Base-by-base conservation (phyloP, 1,140 invertebrate species). In the Sycophila sp. region DNA sequence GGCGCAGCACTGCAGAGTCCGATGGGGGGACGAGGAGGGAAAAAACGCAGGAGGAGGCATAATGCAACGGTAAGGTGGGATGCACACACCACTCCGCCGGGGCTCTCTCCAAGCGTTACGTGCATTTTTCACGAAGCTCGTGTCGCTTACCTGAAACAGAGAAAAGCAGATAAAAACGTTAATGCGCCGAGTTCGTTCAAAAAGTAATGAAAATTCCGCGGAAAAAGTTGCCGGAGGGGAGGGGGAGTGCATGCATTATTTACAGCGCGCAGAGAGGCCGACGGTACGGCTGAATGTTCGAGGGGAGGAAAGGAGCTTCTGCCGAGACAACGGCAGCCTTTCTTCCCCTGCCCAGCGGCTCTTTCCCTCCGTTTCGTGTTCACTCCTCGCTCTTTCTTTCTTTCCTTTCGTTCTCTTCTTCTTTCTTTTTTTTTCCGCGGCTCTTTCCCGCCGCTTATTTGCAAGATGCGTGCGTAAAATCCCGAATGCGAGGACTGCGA, bases 101-200 rank as follows among this genome's bases (percentile, higher is more conserved):
- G 11, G 51, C 15, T 24, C n/a, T 49, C 66, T 68, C 24, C 65
- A 49, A 19, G 4, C 32, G 22, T 26, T 36, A 10, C 28, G 8
- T 58, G 22, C 28, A 70, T 58, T 36, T 70, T 56, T 64, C 47
- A 64, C 28, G 36, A 64, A 36, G 58, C 28, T 47, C 53, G 17
- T 19, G 22, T 68, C 24, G 6, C 68, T 70, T 70, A 64, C 68
- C 68, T 70, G 68, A 11, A 70, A 70, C 38, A 63, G 10, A 56
- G 19, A 45, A 56, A 22, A 63, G n/a, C 1, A 22, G 34, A 22
- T n/a, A 49, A 32, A 53, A 49, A 47, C 11, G 32, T 63, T 70
- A 70, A 64, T 70, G 47, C 28, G 22, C 36, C n/a, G 11, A 42
- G 19, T 24, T 40, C 13, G 22, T 51, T 69, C 28, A 26, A 69